Evolutionary conservation across 1,140 invertebrate genomes (phyloP), one percentile per base, ranked within the genome.

Genomic region (Stenopsyche tienmushanensis): DNA sequence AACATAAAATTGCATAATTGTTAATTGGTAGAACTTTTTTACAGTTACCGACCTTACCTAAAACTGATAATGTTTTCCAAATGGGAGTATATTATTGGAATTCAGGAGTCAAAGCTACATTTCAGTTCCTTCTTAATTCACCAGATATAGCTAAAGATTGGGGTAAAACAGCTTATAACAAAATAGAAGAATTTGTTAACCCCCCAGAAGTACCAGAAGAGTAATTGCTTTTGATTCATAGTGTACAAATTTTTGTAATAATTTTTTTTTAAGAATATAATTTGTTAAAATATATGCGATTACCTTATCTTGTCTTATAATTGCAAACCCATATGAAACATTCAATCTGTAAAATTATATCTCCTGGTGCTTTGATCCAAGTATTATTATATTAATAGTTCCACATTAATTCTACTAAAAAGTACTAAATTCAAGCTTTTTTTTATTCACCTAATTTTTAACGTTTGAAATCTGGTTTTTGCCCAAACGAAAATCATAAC

Each of bases 31-130:
- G 68, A 52, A 59, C 58, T 62, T 67, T 52, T 66, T 82, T 80
- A 69, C 75, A 84, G 83, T 67, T 84, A 18, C 83, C 83, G 34
- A 75, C 78, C 42, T 70, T 84, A 53, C 83, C 82, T n/a, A 75
- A 78, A 72, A 77, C 78, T 62, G 80, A 80, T 65, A 74, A 77
- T 72, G 52, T 81, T 44, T 76, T 77, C 49, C 80, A 82, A 71
- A 65, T 80, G 59, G 77, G 78, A 47, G 81, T 81, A 72, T 76
- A 82, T 65, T 83, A 81, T 65, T 84, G 83, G 83, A 84, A 84
- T 69, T 72, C 72, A 73, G 83, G 82, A 64, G 81, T 84, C 0
- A 79, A 81, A 72, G 64, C 77, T 25, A 80, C 80, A 69, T 83
- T 84, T 65, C 73, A 71, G 53, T 84, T 83, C 71, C 63, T 84